Base-by-base conservation (phyloP, 1,140 invertebrate species). In the Drosophila sechellia region DNA sequence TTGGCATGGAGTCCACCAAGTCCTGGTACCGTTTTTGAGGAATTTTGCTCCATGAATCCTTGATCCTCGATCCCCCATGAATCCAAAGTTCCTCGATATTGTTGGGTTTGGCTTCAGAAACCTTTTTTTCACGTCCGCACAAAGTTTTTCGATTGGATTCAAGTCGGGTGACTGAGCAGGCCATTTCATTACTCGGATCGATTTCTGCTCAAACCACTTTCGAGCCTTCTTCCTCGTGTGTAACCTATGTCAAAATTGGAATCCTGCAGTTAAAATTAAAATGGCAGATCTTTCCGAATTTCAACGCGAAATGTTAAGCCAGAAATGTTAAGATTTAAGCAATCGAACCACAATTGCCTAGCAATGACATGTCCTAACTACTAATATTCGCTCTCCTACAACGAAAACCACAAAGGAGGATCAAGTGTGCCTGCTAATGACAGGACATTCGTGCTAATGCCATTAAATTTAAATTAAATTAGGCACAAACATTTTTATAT, bases 381-480 rank as follows among this genome's bases (percentile, higher is more conserved):
- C 3, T 34, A 5, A 37, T 27, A 34, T 39, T 17, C 40, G 15
- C 15, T 46, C 11, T 42, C 20, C 39, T 49, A 27, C 45, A 34
- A 10, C 4, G 27, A 27, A 70, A 42, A 35, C 37, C 53, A 69
- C 37, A 46, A 71, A 59, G 42, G 20, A 72, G 37, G 56, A 61
- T 52, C 49, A 66, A 60, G 35, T 1, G 46, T 27, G 43, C 48
- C 69, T 80, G 72, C 65, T 70, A 81, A 76, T 81, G 77, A 71
- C 78, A 71, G 53, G 52, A 54, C 49, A 81, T 76, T 70, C 54
- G 50, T 37, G 31, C 17, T 39, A 63, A 39, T 56, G 54, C 55
- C 77, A 64, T 75, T 75, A 54, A 59, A 80, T 80, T 76, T 76
- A 50, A 70, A 80, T 65, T 65, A 48, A 60, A 48, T 31, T 57